Conservation (phyloP, 2,888 invertebrate species). For the Cyclophora punctaria region DNA sequence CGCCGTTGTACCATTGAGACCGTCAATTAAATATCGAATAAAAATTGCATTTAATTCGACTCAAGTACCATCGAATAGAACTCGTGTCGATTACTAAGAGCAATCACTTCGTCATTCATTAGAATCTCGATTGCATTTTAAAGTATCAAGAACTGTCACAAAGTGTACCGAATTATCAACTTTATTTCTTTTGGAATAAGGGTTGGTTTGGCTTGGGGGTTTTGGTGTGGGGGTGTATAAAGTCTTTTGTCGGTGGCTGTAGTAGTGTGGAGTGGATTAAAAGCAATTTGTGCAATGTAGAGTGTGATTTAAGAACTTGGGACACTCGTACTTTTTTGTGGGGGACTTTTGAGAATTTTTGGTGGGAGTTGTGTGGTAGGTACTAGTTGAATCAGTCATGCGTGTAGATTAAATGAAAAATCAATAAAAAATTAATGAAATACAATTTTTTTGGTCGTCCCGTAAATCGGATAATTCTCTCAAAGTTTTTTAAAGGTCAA, state of each 20-base stretch:
- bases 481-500: too few species aligned
- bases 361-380: too few species aligned
- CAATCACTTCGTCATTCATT: conserved; percentile 46
- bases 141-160: conserved; percentile 10
- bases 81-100: conserved; percentile 45
- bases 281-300: conserved; percentile 56
- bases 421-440: too few species aligned
- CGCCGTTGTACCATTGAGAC: background rate
- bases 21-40: conserved; percentile 14
- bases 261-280: conserved; percentile 61
- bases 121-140: conserved; percentile 43
- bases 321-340: conserved; percentile 5
- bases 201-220: conserved; percentile 2
- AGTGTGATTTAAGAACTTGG: conserved; percentile 49
- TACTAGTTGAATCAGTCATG: too few species aligned
- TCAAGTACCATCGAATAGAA: conserved; percentile 6
- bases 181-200: conserved; percentile 11
- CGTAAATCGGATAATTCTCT: too few species aligned
- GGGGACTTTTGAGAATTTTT: too few species aligned
- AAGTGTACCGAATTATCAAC: conserved; percentile 8
- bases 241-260: conserved; percentile 46
- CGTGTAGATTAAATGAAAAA: too few species aligned
- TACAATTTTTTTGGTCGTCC: too few species aligned
- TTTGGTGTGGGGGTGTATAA: conserved; percentile 19
- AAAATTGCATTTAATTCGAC: conserved; percentile 26